These are phyloP conservation scores for Drosophila pseudoobscura DNA, from an alignment of 1,140 invertebrate species.

Conservation along the genomic window DNA sequence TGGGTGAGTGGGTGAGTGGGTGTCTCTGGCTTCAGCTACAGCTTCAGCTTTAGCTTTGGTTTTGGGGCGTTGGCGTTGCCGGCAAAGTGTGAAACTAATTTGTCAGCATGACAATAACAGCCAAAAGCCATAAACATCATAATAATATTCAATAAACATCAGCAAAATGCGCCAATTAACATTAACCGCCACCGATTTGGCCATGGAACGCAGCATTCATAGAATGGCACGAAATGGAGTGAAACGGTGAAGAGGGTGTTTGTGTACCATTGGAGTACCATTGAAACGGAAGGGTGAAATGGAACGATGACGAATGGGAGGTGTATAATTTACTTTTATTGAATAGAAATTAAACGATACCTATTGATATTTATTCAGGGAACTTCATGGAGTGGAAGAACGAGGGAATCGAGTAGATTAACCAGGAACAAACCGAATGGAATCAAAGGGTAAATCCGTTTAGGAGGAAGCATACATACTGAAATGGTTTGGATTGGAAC, in stretches of 20 bases:
- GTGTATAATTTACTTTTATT: too few relatives aligned
- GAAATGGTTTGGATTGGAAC: too few relatives aligned
- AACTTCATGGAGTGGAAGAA: too few relatives aligned
- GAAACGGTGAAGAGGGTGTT: not conserved
- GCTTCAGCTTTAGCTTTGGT: conserved; percentile 8
- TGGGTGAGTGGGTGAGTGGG: conserved; percentile 20
- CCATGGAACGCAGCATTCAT: conserved; percentile 10
- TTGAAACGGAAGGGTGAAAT: too few relatives aligned
- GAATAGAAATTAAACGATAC: too few relatives aligned
- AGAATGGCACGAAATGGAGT: not conserved
- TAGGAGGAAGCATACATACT: too few relatives aligned
- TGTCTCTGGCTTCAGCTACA: conserved; percentile 15
- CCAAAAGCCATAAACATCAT: conserved; percentile 79
- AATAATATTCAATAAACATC: conserved; percentile 81
- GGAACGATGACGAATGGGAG: too few relatives aligned
- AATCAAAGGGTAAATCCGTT: too few relatives aligned
- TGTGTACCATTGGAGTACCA: not conserved
- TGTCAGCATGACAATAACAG: conserved; percentile 79
- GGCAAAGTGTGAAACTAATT: conserved; percentile 81
- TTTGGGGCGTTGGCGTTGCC: conserved; percentile 44
- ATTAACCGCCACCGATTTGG: conserved; percentile 69
- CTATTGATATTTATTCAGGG: too few relatives aligned
- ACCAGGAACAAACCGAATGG: too few relatives aligned
- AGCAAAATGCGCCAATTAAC: conserved; percentile 76
- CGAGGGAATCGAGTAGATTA: too few relatives aligned